Base-by-base conservation (phyloP, 2,113 vertebrate genomes). In the Silurus asotus region DNA sequence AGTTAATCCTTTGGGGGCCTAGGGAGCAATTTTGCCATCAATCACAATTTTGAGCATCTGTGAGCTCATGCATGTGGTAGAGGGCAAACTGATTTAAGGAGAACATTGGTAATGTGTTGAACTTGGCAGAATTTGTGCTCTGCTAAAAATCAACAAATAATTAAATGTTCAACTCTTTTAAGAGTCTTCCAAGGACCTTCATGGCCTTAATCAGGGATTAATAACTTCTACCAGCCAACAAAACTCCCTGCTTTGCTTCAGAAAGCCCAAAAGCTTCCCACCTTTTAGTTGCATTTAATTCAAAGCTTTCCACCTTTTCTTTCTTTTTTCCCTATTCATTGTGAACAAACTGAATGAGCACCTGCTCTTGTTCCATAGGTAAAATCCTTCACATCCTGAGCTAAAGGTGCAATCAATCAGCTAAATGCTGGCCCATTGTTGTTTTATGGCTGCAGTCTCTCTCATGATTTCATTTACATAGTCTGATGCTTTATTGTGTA, bases 151-250 rank as follows among this genome's bases (percentile, higher is more conserved):
- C 65, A 67, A 49, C 19, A 45, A 72, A 48, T 20, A 72, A 48
- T 49, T 48, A 37, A 23, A 5, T 20, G 69, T 19, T 72, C 3
- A 75, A 13, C 20, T n/a, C 10, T 75, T 75, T 75, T 23, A 75
- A 53, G 14, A 49, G 23, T 7, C 13, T 58, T 78, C 28, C 17
- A 15, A 10, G 9, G 56, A 61, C 28, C 17, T 61, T 20, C 83
- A 49, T 78, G 80, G 61, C 74, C 61, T 76, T 82, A 88, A 86
- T 70, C 74, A 67, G 49, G 61, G 61, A 84, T 88, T 84, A 89
- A 88, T 89, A 70, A 82, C 67, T n/a, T 28, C 23, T 87, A 67
- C 74, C 56, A 62, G n/a, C 65, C 83, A 88, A 69, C 61, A 72
- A 75, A 61, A 82, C 81, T 48, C 15, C 55, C 64, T 5, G 11